Conservation (phyloP, 2,797 vertebrate species). For the Novumbra hubbsi region DNA sequence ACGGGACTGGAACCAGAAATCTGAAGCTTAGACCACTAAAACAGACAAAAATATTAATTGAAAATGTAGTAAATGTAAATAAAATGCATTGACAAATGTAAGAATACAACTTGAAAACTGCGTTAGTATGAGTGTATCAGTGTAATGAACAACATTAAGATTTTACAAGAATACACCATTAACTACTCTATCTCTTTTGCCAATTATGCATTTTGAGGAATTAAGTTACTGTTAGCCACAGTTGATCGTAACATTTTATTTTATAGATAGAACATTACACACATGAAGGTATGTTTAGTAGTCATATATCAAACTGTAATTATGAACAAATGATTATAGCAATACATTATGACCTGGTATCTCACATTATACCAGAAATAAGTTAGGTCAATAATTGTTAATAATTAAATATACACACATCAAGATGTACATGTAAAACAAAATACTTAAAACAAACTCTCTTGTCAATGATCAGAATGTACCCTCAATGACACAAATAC, state of each 20-base stretch:
- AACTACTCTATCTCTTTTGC: not conserved
- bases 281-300: not conserved
- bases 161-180: not conserved
- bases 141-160: not conserved
- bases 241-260: no score
- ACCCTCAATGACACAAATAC: not conserved
- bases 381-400: conserved; percentile 4
- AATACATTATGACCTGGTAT: not conserved
- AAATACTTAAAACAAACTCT: not conserved
- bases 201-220: not conserved
- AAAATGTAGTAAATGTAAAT: not conserved
- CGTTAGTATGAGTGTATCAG: not conserved
- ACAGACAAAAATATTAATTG: no score
- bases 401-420: conserved; percentile 3
- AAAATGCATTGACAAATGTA: conserved; percentile 1
- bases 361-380: conserved; percentile 4
- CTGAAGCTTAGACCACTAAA: no score
- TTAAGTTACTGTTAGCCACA: not conserved
- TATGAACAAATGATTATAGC: not conserved
- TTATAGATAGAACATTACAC: not conserved
- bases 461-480: not conserved
- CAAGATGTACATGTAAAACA: conserved; percentile 1
- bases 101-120: not conserved
- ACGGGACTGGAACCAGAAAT: no score
- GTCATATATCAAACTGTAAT: not conserved